phyloP scores from a whole-genome alignment of 2,113 vertebrate genomes.

The Sapajus apella region DNA sequence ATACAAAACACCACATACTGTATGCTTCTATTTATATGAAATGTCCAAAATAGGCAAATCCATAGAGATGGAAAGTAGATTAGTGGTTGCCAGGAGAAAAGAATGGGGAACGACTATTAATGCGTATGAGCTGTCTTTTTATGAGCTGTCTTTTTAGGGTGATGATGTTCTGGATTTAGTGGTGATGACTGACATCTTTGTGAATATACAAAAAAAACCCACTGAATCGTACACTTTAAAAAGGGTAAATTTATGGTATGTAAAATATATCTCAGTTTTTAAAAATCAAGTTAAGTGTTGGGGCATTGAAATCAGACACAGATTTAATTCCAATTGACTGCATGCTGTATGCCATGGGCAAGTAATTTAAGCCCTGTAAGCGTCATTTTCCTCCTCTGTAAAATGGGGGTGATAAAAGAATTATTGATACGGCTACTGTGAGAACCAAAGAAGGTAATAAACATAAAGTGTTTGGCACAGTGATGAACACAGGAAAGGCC shows the following conservation, averaged over 20 bases:
- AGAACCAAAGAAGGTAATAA: background rate
- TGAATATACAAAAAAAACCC: background rate
- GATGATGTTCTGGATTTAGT: constrained; percentile 8
- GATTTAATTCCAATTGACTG: background rate
- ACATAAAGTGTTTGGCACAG: background rate
- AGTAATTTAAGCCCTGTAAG: background rate
- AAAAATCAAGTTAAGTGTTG: background rate
- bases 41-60: background rate
- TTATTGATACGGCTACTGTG: background rate
- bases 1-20: background rate
- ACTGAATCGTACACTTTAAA: background rate
- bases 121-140: background rate
- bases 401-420: background rate
- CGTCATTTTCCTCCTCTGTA: background rate
- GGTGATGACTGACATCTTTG: background rate
- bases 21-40: background rate
- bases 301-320: background rate
- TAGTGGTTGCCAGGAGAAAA: background rate
- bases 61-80: background rate
- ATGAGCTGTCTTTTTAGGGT: background rate
- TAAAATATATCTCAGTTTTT: background rate
- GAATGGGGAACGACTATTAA: background rate
- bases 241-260: background rate
- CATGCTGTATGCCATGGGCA: too few relatives aligned
- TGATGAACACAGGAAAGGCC: background rate